Evolutionary conservation across 2,113 vertebrate species (phyloP).

Genomic region (Hemicordylus capensis): DNA sequence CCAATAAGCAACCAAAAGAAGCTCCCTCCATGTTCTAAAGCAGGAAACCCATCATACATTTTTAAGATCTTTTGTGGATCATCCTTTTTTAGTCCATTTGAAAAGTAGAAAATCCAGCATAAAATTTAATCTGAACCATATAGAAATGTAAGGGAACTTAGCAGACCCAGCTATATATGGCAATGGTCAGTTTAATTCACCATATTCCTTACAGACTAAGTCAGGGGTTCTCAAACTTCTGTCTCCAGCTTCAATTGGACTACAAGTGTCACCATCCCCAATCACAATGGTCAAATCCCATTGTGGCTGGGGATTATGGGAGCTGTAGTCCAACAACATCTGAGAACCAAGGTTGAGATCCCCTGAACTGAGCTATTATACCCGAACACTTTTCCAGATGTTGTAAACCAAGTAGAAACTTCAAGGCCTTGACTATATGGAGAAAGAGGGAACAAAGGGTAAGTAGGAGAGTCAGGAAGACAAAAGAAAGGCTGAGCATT

Average conservation of each 20-base stretch:
- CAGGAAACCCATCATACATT: neutral
- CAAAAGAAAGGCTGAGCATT: neutral
- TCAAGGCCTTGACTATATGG: neutral
- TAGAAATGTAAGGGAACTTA: neutral
- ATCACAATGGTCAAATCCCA: too few species aligned
- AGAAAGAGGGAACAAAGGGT: neutral
- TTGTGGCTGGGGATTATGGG: too few species aligned
- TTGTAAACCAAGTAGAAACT: neutral
- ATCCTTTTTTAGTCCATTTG: neutral
- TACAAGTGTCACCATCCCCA: too few species aligned
- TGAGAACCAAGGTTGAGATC: too few species aligned
- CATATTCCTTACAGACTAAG: too few species aligned
- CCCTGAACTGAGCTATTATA: neutral
- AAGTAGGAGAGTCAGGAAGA: neutral
- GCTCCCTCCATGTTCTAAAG: neutral
- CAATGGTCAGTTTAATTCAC: neutral
- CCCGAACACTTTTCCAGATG: neutral
- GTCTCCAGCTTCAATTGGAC: too few species aligned
- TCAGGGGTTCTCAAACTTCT: too few species aligned
- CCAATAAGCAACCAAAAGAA: too few species aligned
- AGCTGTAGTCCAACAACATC: too few species aligned
- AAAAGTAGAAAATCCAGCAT: neutral
- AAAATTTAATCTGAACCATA: rapidly evolving
- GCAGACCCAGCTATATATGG: rapidly evolving
- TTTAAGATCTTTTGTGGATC: neutral